Evolutionary conservation across 2,888 invertebrate species (phyloP), one percentile per base, ranked within the genome.

Genomic region (Drosophila prolongata): DNA sequence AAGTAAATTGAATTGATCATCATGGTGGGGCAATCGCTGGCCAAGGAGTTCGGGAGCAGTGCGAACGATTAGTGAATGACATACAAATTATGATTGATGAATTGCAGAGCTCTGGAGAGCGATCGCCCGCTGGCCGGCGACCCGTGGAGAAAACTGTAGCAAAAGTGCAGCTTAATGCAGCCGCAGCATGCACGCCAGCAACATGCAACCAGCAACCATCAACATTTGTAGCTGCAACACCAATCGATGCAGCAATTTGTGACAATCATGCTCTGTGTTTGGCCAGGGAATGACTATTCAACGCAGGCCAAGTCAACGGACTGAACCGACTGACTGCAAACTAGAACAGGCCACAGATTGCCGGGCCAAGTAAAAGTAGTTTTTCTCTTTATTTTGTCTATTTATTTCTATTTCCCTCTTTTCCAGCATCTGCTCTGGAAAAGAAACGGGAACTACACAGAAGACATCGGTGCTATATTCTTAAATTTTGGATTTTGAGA

Each of bases 71-170:
- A 83, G 76, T 80, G 76, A 76, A 79, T 83, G 83, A 81, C 83
- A 84, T 52, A 83, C 73, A 83, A 83, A 87, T 84, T 70, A 84
- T 83, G 83, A 83, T 83, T 87, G 84, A 83, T 83, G 87, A 80
- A 86, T 81, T 81, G 79, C 78, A 70, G 76, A 70, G 73, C 65
- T 43, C 37, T 30, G 53, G 14, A 16, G 66, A 44, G 50, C 40
- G 54, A 71, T 49, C 57, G 55, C 66, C 50, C 50, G 61, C 61
- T 66, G 75, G 68, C 59, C 62, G 80, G 66, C 86, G 80, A 82
- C 80, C 86, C 80, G 80, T 52, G 65, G 84, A 83, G 83, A 83
- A 86, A 82, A 82, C 77, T 83, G 66, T 80, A 77, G 69, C 86
- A 79, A 77, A 75, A 86, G 73, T 76, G 71, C 74, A 78, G 46